phyloP scores from a whole-genome alignment of 2,888 invertebrate genomes.

The Gymnosoma rotundatum region DNA sequence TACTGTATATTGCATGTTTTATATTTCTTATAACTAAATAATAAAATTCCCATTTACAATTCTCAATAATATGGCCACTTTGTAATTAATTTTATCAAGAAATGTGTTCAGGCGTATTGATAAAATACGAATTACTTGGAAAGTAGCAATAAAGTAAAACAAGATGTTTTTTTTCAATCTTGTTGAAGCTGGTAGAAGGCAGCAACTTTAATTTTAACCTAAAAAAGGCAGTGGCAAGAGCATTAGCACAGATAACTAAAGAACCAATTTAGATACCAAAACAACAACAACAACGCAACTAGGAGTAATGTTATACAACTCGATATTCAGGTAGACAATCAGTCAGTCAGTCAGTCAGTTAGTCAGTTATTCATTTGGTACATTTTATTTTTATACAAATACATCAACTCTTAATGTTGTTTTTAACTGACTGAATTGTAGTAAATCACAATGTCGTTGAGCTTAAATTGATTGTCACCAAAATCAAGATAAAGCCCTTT shows the following conservation, averaged over 20 bases:
- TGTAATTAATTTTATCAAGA: neutral
- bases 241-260: conserved; percentile 34
- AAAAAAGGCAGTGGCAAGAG: conserved; percentile 14
- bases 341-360: conserved; percentile 35
- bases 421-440: conserved; percentile 44
- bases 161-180: neutral
- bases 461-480: conserved; percentile 71
- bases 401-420: conserved; percentile 8
- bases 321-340: conserved; percentile 1
- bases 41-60: neutral
- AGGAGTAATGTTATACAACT: too few relatives aligned
- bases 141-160: neutral
- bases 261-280: conserved; percentile 36
- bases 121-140: conserved; percentile 54
- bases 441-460: conserved; percentile 70
- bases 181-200: conserved; percentile 10
- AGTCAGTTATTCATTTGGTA: conserved; percentile 29
- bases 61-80: conserved; percentile 19
- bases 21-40: too few relatives aligned
- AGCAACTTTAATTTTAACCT: conserved; percentile 52
- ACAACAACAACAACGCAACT: conserved; percentile 1
- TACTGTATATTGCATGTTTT: too few relatives aligned
- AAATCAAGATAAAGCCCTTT: conserved; percentile 71
- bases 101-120: conserved; percentile 47
- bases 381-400: neutral